Evolutionary conservation across 2,888 invertebrate species (phyloP), one percentile per base, ranked within the genome.

Genomic region (Rhyacophila evoluta): DNA sequence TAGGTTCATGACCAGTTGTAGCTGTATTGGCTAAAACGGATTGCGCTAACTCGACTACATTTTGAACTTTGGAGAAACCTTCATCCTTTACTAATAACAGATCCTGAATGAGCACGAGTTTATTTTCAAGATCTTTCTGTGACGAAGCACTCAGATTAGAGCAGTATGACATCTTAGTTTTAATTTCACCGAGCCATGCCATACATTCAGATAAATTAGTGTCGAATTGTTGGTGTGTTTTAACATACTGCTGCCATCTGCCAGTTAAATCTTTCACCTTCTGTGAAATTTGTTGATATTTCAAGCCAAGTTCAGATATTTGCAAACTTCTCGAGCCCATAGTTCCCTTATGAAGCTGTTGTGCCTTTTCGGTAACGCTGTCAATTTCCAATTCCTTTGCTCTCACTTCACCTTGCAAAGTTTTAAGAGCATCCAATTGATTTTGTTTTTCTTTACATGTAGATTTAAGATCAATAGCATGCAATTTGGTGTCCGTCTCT

Each of bases 371-470:
- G 25, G 96, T 97, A 0, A 98, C 95, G 74, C 95, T 94, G 84
- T 98, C 98, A 78, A 98, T 96, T 89, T 98, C 98, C 10, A 97
- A 87, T 87, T 97, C 97, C 85, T 97, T 97, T 1, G 97, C 96
- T 68, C 95, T 92, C 0, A 97, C 94, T 88, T 97, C 96, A 70
- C 97, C 97, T 88, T 97, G 97, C 29, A 97, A 86, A 28, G 90
- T 89, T 86, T 95, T 92, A 81, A 98, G 90, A 74, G 92, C 91
- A 83, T 97, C 96, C 70, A 97, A 90, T 84, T 97, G 97, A 29
- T 93, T 91, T 85, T 95, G 94, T 87, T 98, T 98, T 84, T 97
- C 95, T 2, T 91, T 88, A 55, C 97, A 89, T 6, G 94, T 95
- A 0, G 95, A 91, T 85, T 97, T 97, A 36, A 97, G 89, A 84